Conservation (phyloP, 1,140 invertebrate genomes). For the Daktulosphaira vitifoliae region DNA sequence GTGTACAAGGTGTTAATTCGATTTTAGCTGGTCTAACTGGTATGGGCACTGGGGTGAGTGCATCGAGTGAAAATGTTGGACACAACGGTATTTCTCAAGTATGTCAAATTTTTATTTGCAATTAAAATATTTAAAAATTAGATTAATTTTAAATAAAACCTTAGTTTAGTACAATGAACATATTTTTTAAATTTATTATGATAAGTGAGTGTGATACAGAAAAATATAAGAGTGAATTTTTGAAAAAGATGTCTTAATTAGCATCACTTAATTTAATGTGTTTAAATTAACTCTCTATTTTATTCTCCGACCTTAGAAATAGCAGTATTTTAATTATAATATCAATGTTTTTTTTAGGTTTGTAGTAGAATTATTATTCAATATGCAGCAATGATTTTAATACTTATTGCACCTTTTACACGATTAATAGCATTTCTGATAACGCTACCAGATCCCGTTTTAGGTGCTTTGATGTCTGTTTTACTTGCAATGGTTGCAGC, state of each 20-base stretch:
- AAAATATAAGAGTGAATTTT: too few species aligned
- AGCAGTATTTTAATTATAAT: too few species aligned
- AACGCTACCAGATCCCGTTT: conserved; percentile 6
- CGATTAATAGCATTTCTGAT: not conserved
- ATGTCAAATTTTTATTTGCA: not conserved
- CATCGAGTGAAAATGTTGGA: conserved; percentile 22
- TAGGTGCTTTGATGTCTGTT: not conserved
- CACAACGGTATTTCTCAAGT: conserved; percentile 9
- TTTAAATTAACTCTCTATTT: too few species aligned
- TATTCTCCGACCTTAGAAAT: too few species aligned
- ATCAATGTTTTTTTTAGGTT: conserved; percentile 8
- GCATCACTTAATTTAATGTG: too few species aligned
- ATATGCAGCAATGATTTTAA: not conserved
- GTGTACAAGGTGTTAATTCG: not conserved
- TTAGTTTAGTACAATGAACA: too few species aligned
- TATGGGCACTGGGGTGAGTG: not conserved
- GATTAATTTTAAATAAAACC: too few species aligned
- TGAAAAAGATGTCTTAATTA: too few species aligned
- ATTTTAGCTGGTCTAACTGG: conserved; percentile 1
- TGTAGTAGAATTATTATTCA: conserved; percentile 12
- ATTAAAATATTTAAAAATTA: not conserved
- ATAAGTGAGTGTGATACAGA: too few species aligned
- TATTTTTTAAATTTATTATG: too few species aligned
- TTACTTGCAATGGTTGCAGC: not conserved
- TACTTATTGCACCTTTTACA: not conserved